These are phyloP conservation scores for Cephalopholis sonnerati DNA, from an alignment of 2,113 vertebrate genomes.

Conservation along the genomic window DNA sequence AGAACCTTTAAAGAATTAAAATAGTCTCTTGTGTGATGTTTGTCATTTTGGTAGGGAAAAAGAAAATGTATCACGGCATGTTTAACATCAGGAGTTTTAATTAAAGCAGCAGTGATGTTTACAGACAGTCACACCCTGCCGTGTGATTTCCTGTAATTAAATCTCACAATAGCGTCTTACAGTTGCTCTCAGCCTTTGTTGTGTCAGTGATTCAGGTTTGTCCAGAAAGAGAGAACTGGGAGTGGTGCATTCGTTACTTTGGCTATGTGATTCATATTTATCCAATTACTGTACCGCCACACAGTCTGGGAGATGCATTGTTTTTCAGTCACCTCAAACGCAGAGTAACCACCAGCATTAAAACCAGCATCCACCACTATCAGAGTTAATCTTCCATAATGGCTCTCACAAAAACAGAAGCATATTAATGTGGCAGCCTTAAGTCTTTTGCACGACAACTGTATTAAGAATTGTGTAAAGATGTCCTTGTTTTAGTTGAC, in stretches of 20 bases:
- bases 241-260: background rate
- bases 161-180: background rate
- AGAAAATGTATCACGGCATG: no score
- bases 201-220: background rate
- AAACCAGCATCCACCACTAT: background rate
- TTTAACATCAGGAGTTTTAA: no score
- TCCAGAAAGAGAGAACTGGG: no score
- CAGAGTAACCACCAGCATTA: background rate
- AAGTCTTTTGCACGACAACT: no score
- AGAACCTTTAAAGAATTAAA: background rate
- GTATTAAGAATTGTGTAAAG: no score
- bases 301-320: background rate
- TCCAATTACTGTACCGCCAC: background rate
- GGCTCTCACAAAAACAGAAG: no score
- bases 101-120: background rate
- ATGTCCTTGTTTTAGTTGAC: background rate
- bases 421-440: no score
- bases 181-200: background rate
- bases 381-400: no score
- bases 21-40: constrained; percentile 3
- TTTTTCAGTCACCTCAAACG: background rate
- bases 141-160: background rate
- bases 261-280: background rate
- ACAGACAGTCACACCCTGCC: background rate
- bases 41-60: background rate